Percentiles rank a stretch among this genome's conserved stretches.
Evolutionary conservation across 2,113 vertebrate species (phyloP).

Genomic region (Sterrhoptilus dennistouni): DNA sequence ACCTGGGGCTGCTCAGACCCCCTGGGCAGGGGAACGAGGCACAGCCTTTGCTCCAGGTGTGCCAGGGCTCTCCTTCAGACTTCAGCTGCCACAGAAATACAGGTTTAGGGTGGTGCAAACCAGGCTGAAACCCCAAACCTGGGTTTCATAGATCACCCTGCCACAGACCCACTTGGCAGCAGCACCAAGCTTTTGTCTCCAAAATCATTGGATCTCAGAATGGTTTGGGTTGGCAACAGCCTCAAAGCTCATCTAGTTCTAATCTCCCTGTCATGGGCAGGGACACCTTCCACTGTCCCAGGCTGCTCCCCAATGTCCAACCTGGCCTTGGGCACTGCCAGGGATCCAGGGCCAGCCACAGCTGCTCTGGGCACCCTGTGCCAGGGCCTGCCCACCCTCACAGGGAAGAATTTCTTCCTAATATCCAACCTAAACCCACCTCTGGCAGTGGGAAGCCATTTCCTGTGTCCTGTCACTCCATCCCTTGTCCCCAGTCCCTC

Average conservation of each 20-base stretch:
- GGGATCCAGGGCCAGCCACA: neutral
- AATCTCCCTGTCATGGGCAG: neutral
- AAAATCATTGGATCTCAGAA: neutral
- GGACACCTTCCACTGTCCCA: accelerated
- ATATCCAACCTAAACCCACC: too few relatives aligned
- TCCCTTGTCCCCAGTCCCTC: accelerated
- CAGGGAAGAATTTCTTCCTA: accelerated
- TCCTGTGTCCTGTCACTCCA: neutral
- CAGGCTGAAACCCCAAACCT: neutral
- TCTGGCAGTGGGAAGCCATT: neutral
- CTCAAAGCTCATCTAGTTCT: neutral
- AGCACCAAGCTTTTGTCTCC: accelerated
- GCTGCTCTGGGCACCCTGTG: neutral
- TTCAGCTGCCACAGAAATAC: neutral
- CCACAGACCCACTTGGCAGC: neutral
- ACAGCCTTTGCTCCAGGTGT: accelerated
- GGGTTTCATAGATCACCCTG: neutral
- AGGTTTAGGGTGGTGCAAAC: neutral
- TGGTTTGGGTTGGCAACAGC: neutral
- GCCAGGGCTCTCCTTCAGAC: neutral
- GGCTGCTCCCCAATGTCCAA: accelerated
- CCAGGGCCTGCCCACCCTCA: accelerated
- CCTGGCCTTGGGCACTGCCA: neutral
- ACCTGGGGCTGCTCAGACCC: accelerated
- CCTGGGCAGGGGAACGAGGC: neutral